Evolutionary conservation across 1,140 invertebrate genomes (phyloP).

Genomic region (Berghia stephanieae): DNA sequence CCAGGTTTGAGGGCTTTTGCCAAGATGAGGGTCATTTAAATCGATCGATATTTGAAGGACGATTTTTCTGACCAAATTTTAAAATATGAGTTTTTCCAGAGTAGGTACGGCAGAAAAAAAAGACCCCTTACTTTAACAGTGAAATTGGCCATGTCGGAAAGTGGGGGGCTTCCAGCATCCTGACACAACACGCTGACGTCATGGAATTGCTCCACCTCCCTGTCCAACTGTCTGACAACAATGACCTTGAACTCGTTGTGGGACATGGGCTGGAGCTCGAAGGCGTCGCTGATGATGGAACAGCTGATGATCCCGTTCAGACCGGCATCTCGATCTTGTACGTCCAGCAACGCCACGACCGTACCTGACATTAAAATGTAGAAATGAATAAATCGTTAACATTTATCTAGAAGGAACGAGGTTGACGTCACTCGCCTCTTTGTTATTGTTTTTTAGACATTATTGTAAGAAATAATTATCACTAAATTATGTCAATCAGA

Average conservation of each 20-base stretch:
- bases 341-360: constrained; percentile 45
- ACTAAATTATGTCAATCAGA: no score
- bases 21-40: no score
- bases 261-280: constrained; percentile 43
- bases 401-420: no score
- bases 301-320: constrained; percentile 46
- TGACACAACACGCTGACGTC: constrained; percentile 67
- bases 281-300: constrained; percentile 39
- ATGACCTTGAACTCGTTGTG: constrained; percentile 51
- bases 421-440: no score
- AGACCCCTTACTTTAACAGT: constrained; percentile 29
- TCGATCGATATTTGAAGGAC: no score
- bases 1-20: no score
- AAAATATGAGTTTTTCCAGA: no score
- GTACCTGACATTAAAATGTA: constrained; percentile 40
- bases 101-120: no score
- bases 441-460: no score
- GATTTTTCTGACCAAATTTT: not conserved
- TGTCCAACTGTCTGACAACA: constrained; percentile 72
- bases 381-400: no score
- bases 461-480: no score
- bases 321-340: constrained; percentile 46
- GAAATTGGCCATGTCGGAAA: constrained; percentile 46
- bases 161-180: constrained; percentile 44
- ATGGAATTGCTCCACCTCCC: constrained; percentile 84